Evolutionary conservation across 2,888 invertebrate genomes (phyloP), one percentile per base, ranked within the genome.

Genomic region (Cantharis flavilabris): DNA sequence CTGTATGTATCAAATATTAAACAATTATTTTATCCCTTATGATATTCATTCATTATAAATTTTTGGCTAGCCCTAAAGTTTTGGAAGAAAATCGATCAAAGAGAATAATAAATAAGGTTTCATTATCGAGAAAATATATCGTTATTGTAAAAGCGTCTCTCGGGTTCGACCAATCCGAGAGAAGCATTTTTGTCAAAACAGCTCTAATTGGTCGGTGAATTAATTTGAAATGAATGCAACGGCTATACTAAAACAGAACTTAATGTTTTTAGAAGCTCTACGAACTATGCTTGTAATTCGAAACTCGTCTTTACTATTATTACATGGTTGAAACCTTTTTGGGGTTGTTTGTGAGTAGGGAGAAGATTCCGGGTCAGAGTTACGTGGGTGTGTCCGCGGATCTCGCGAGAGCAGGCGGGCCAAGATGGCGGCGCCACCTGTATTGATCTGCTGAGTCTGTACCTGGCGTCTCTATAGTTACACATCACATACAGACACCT

Each of bases 361-460:
- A 79, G 76, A 77, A 76, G 78, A 77, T 78, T 78, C 73, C 77
- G 80, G 81, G 81, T 81, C 80, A 81, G 79, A 79, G 81, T 76
- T 78, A 78, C 80, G 84, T 84, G 83, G 84, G 84, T 84, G 85
- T 83, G 84, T 82, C 84, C 81, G 80, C 82, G 82, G 83, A 86
- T 87, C 87, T 87, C 87, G 84, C 84, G 86, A 86, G 87, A 87
- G 87, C 86, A 86, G 85, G 84, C 86, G 85, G 86, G 85, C 85
- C 86, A 86, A 86, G 85, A 86, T 86, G 86, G 86, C 86, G 85
- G 83, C 85, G 83, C 83, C 84, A 83, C 83, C 82, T 81, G 83
- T 86, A 86, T 86, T 84, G 86, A 86, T 86, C 86, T 85, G 83
- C 84, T 83, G 84, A 84, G 84, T 86, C 86, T 87, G 86, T 85